phyloP scores from a whole-genome alignment of 2,888 invertebrate genomes.

The Hofmannophila pseudospretella region DNA sequence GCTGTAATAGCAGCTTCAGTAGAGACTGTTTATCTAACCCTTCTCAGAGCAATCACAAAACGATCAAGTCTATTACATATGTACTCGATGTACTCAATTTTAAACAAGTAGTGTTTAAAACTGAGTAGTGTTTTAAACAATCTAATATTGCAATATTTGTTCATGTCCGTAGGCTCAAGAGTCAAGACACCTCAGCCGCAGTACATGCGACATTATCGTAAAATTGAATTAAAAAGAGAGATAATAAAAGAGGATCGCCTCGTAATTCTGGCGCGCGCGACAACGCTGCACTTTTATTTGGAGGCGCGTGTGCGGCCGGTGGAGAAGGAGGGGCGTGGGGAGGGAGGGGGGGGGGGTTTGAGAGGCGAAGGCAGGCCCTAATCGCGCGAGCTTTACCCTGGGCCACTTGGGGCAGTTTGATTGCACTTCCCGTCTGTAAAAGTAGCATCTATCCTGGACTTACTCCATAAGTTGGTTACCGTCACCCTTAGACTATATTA shows the following conservation, averaged over 20 bases:
- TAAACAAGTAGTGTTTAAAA: too few species aligned
- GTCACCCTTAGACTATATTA: too few species aligned
- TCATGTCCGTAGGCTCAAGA: too few species aligned
- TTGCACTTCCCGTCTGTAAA: background rate
- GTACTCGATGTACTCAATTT: too few species aligned
- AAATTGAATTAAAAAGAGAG: constrained; percentile 74
- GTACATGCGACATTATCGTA: constrained; percentile 60
- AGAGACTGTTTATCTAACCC: too few species aligned
- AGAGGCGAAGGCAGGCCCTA: constrained; percentile 48
- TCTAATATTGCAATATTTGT: too few species aligned
- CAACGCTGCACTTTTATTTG: constrained; percentile 73
- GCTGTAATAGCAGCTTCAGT: too few species aligned
- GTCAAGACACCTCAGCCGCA: constrained; percentile 34
- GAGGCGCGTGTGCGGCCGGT: constrained; percentile 57
- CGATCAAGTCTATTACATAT: too few species aligned
- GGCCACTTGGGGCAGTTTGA: constrained; percentile 30
- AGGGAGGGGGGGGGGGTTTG: constrained; percentile 14
- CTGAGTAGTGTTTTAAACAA: too few species aligned
- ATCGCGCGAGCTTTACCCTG: constrained; percentile 54
- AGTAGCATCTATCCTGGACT: too few species aligned
- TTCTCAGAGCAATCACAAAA: too few species aligned
- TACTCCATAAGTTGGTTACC: too few species aligned
- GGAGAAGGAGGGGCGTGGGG: constrained; percentile 26
- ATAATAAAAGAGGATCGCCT: constrained; percentile 70
- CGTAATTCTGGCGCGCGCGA: constrained; percentile 76